Conservation (phyloP, 2,888 invertebrate genomes). For the Lamellibrachia columna region DNA sequence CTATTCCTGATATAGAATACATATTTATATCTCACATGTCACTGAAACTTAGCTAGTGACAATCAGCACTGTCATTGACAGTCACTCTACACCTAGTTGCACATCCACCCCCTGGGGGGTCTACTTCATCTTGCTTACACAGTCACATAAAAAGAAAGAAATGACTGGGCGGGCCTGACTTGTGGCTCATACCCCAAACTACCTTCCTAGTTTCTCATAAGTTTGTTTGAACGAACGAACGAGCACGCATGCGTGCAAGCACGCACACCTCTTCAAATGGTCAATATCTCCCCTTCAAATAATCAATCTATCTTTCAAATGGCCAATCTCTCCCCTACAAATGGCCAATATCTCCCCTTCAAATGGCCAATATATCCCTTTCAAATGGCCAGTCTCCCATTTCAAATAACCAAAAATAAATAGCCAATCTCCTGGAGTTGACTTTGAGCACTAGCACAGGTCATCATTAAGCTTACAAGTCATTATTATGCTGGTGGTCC, state of each 20-base stretch:
- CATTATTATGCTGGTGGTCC: background rate
- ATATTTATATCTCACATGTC: background rate
- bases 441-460: background rate
- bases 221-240: too few relatives aligned
- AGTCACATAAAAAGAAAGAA: background rate
- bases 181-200: background rate
- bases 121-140: background rate
- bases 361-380: background rate
- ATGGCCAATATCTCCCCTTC: too few relatives aligned
- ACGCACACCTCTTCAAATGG: background rate
- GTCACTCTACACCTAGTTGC: background rate
- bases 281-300: background rate
- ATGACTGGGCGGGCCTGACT: background rate
- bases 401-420: too few relatives aligned
- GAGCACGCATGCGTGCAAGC: too few relatives aligned
- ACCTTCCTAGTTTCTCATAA: too few relatives aligned
- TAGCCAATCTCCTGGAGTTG: too few relatives aligned
- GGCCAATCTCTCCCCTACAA: background rate
- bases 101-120: background rate
- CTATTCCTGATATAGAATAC: too few relatives aligned
- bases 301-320: too few relatives aligned
- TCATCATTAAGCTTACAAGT: background rate
- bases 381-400: too few relatives aligned
- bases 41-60: background rate
- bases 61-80: background rate